phyloP scores from a whole-genome alignment of 2,888 invertebrate species.

The Tachina fera region DNA sequence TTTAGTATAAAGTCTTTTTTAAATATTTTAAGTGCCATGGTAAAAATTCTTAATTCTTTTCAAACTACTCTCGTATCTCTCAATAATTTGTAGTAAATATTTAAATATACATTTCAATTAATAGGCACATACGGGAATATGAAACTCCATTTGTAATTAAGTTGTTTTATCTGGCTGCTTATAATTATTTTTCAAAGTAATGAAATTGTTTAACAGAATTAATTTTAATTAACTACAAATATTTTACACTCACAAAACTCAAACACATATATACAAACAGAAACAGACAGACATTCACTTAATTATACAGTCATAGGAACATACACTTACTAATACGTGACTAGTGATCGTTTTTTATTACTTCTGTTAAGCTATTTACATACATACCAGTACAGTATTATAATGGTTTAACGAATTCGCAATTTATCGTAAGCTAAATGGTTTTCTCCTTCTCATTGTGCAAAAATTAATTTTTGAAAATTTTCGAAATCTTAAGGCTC shows the following conservation, averaged over 20 bases:
- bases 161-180: slow-evolving; percentile 47
- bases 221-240: slow-evolving; percentile 48
- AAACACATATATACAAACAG: not conserved
- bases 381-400: too few relatives aligned
- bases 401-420: too few relatives aligned
- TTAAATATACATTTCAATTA: slow-evolving; percentile 12
- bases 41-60: too few relatives aligned
- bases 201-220: slow-evolving; percentile 61
- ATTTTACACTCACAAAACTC: slow-evolving; percentile 14
- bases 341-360: slow-evolving; percentile 12
- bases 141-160: slow-evolving; percentile 42
- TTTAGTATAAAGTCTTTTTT: too few relatives aligned
- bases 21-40: too few relatives aligned
- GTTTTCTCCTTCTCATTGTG: too few relatives aligned
- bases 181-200: slow-evolving; percentile 41
- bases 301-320: not conserved
- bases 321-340: not conserved
- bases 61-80: not conserved
- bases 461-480: too few relatives aligned
- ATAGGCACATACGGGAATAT: not conserved
- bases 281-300: not conserved
- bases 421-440: too few relatives aligned
- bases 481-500: too few relatives aligned
- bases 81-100: not conserved
- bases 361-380: not conserved